Conservation (phyloP, 2,797 vertebrate species). For the Gambelia wislizenii region DNA sequence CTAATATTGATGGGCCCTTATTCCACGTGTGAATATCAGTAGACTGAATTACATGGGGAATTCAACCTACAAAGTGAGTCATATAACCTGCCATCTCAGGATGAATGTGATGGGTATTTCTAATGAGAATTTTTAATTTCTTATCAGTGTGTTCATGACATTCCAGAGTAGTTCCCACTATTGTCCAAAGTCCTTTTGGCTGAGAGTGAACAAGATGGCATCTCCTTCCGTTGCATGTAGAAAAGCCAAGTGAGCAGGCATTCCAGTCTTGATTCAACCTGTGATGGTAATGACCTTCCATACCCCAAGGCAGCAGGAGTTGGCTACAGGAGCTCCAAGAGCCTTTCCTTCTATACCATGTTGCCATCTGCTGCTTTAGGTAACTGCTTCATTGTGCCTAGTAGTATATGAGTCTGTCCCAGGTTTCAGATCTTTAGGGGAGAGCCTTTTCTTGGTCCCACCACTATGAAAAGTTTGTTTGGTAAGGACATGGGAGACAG, state of each 20-base stretch:
- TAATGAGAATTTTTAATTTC: neutral
- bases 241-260: too few species aligned
- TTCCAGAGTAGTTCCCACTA: neutral
- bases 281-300: neutral
- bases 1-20: neutral
- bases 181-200: neutral
- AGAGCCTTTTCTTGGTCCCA: too few species aligned
- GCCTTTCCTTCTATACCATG: neutral
- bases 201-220: neutral
- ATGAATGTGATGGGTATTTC: neutral
- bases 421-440: too few species aligned
- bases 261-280: too few species aligned
- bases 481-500: too few species aligned
- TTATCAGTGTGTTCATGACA: neutral
- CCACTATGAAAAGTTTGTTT: too few species aligned
- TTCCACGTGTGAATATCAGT: neutral
- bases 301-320: neutral
- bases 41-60: neutral
- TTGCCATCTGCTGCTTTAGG: neutral
- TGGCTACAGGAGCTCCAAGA: too few species aligned
- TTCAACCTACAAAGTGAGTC: neutral
- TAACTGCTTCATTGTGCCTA: neutral
- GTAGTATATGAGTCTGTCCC: too few species aligned
- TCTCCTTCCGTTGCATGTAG: neutral
- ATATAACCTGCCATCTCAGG: too few species aligned